Base-by-base conservation (phyloP, 2,113 vertebrate species). In the Phylloscopus trochiloides region DNA sequence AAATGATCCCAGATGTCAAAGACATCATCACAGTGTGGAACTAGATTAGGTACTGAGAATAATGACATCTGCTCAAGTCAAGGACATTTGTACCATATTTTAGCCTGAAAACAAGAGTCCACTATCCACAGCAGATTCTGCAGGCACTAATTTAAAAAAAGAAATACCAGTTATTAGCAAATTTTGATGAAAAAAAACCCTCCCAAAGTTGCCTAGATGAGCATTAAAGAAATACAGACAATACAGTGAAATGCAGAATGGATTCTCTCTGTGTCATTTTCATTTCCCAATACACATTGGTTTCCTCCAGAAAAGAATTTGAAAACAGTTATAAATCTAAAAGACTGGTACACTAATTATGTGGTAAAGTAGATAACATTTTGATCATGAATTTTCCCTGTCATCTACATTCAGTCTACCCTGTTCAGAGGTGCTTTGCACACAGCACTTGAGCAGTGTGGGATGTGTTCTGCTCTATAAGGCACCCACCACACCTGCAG, bases 1-100 rank as follows among this genome's bases (percentile, higher is more conserved):
- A 91, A 82, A 75, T 48, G 42, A 91, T 59, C n/a, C 22, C 70
- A 88, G 40, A 62, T 76, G 76, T 94, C 70, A 88, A 82, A 65
- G 45, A 75, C 32, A 54, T 36, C 63, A 63, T 26, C 29, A 59
- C 17, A 73, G 20, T 6, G 17, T 58, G 36, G 22, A 90, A 88
- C 25, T 50, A 17, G 28, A 58, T 6, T 34, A 54, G 14, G 20
- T 54, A 70, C 29, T 36, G 45, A 78, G 45, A 91, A 63, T 14
- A 75, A 67, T 28, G 42, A 68, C 16, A 7, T 47, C 28, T 85
- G 38, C 34, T 88, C 17, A n/a, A 75, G 20, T 42, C 16, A 70
- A 79, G 55, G 29, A 58, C 32, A 66, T 68, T 55, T 59, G 32
- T n/a, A 52, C 32, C 8, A 9, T 42, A 59, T 71, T 78, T 78